Evolutionary conservation across 2,888 invertebrate genomes (phyloP).

Genomic region (Elmis aenea): DNA sequence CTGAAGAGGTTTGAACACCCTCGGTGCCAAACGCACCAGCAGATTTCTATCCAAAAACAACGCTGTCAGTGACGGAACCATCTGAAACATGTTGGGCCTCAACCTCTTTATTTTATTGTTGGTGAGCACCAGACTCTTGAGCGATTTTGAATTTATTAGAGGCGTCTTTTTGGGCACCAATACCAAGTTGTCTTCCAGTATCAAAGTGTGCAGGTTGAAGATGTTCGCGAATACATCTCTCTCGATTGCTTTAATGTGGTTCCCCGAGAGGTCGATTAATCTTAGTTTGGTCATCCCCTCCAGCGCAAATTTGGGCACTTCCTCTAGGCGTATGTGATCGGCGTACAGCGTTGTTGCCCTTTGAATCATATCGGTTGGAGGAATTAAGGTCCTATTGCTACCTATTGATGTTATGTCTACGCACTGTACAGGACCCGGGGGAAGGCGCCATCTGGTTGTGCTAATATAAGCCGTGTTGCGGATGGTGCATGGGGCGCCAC

Average conservation of each 20-base stretch:
- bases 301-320: conserved; percentile 21
- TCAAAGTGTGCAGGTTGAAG: conserved; percentile 31
- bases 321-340: conserved; percentile 34
- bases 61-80: conserved; percentile 31
- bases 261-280: conserved; percentile 37
- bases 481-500: conserved; percentile 37
- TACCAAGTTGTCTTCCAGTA: conserved; percentile 28
- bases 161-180: conserved; percentile 30
- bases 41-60: conserved; percentile 39
- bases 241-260: conserved; percentile 30
- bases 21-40: conserved; percentile 27
- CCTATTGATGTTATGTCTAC: conserved; percentile 35
- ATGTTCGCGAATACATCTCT: conserved; percentile 21
- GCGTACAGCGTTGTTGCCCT: conserved; percentile 32
- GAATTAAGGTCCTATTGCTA: conserved; percentile 13
- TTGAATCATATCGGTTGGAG: conserved; percentile 9
- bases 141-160: conserved; percentile 30
- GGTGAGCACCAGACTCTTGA: conserved; percentile 36
- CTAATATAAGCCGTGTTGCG: conserved; percentile 37
- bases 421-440: conserved; percentile 27
- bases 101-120: conserved; percentile 34
- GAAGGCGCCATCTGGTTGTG: conserved; percentile 22
- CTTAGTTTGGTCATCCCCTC: conserved; percentile 30
- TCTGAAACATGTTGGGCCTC: conserved; percentile 30
- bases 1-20: conserved; percentile 29